These are phyloP conservation scores for Scaptomyza polygonia DNA, from an alignment of 2,888 invertebrate species.

Conservation along the genomic window DNA sequence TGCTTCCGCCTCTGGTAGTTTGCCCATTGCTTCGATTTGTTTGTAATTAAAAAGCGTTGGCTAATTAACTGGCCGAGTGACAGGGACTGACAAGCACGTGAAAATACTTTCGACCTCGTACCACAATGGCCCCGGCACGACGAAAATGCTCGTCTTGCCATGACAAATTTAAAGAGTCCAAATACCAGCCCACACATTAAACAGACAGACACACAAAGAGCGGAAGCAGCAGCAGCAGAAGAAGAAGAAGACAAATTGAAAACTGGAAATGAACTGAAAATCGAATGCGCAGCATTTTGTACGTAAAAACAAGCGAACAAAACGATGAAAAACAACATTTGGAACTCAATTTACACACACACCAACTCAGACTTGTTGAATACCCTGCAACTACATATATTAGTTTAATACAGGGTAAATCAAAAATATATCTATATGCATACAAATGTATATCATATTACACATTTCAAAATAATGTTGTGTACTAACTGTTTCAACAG, in stretches of 20 bases:
- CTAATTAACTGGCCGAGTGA: conserved; percentile 77
- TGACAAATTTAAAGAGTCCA: conserved; percentile 52
- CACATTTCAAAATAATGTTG: too few relatives aligned
- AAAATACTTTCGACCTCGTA: conserved; percentile 61
- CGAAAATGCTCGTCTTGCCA: conserved; percentile 40
- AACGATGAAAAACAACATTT: conserved; percentile 49
- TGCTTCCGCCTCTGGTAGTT: background rate
- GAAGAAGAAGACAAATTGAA: conserved; percentile 32
- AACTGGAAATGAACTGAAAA: conserved; percentile 35
- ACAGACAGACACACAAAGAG: background rate
- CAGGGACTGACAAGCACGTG: conserved; percentile 66
- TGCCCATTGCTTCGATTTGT: conserved; percentile 59
- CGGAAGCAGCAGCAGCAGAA: conserved; percentile 2
- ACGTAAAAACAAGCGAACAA: conserved; percentile 39
- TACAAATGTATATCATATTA: too few relatives aligned
- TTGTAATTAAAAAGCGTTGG: conserved; percentile 76
- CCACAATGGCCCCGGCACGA: conserved; percentile 30
- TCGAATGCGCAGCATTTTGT: conserved; percentile 39
- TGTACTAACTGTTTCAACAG: too few relatives aligned
- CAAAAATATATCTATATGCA: background rate
- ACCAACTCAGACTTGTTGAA: background rate
- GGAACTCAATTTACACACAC: conserved; percentile 33
- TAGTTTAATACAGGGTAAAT: background rate
- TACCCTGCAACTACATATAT: conserved; percentile 6
- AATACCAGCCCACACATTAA: conserved; percentile 12